These are phyloP conservation scores for Boloria selene DNA, from an alignment of 2,888 invertebrate genomes.

Conservation along the genomic window DNA sequence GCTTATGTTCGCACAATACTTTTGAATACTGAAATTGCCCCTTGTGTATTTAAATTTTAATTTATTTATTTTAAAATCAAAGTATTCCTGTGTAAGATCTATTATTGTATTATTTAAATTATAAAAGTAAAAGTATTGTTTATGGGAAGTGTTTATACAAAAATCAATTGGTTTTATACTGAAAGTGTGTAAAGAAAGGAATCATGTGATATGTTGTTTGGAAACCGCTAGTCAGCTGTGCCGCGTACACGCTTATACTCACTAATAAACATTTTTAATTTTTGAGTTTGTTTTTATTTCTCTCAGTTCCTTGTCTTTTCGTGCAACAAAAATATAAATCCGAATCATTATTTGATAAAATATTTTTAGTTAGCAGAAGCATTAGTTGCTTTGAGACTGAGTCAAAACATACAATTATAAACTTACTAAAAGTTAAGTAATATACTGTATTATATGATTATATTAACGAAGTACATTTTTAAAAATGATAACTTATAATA, in stretches of 20 bases:
- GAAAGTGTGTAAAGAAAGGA: constrained; percentile 46
- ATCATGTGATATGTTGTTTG: constrained; percentile 73
- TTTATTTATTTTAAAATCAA: constrained; percentile 35
- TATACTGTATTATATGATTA: no score
- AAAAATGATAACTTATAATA: no score
- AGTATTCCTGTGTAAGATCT: constrained; percentile 18
- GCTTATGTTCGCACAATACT: constrained; percentile 73
- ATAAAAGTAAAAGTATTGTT: constrained; percentile 13
- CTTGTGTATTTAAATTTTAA: constrained; percentile 29
- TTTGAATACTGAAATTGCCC: constrained; percentile 47
- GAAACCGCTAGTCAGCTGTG: constrained; percentile 79
- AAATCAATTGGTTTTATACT: constrained; percentile 30
- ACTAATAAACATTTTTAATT: constrained; percentile 72
- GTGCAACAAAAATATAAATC: no score
- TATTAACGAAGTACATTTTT: no score
- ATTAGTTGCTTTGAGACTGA: no score
- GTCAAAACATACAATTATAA: no score
- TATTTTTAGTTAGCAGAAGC: no score
- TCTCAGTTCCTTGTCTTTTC: constrained; percentile 23
- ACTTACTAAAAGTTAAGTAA: no score
- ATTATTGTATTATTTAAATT: constrained; percentile 13
- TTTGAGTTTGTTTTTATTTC: constrained; percentile 48
- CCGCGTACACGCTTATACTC: constrained; percentile 81
- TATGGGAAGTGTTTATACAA: constrained; percentile 13
- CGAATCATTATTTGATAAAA: no score